Base-by-base conservation (phyloP, 2,113 vertebrate species). In the Dicaeum eximium region DNA sequence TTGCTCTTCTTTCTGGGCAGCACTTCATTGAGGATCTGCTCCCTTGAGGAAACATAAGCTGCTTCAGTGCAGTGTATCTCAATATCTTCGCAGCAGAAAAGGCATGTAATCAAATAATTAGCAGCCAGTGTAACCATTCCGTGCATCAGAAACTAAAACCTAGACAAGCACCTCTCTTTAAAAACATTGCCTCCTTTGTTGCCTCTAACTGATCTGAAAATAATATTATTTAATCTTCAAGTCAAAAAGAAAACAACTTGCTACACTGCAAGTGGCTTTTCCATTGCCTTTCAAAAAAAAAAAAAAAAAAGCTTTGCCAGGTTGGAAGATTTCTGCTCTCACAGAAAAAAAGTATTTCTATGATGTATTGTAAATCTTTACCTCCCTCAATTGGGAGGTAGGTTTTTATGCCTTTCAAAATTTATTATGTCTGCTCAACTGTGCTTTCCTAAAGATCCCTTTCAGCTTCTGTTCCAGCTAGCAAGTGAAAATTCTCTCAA, bases 391-490 rank as follows among this genome's bases (percentile, higher is more conserved):
- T 31, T 92, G 95, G 92, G 92, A 96, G 62, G 60, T 83, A 74
- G 50, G 37, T 83, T 88, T 97, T 96, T 89, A 84, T 74, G 80
- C 80, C 67, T 96, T 96, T 94, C 88, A 91, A 86, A 94, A 94
- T 88, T 93, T 94, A 94, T 95, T 81, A 93, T 72, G 90, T 83
- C 84, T 90, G 79, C 72, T 92, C 65, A 67, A 89, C 89, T 96
- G 87, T 90, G 74, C 90, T 97, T 97, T 95, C 96, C 94, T 84
- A 88, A 93, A 94, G 86, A 88, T 84, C 87, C 86, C 86, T 90
- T 88, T 86, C 78, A 90, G 93, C 82, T 96, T 83, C 96, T 96
- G 85, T 95, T 97, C 92, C 94, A 93, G 45, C 87, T 48, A 94
- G 86, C 70, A 86, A 72, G 79, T 64, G 71, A 90, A 95, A 96